Conservation (phyloP, 2,113 vertebrate species). For the Fulmarus glacialis region DNA sequence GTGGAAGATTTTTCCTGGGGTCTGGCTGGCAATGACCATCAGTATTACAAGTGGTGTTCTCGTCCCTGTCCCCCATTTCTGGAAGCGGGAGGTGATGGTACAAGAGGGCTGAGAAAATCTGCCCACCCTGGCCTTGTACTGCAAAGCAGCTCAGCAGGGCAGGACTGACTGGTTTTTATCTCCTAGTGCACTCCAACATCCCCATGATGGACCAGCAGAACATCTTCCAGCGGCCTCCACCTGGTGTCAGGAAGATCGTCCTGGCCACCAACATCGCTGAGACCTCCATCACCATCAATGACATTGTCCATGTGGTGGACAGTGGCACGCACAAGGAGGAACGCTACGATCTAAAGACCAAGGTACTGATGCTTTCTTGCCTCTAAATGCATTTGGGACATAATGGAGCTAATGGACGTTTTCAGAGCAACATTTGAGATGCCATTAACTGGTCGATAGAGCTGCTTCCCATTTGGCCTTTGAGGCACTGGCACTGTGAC, state of each 20-base stretch:
- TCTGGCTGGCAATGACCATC: neutral
- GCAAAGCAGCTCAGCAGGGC: neutral
- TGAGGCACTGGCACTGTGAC: fast-evolving
- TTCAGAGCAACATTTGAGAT: fast-evolving
- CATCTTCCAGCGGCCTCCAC: constrained; percentile 88
- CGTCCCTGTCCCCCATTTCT: fast-evolving
- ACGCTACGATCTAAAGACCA: constrained; percentile 90
- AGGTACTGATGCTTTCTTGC: constrained; percentile 70
- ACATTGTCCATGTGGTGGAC: constrained; percentile 96
- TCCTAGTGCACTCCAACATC: constrained; percentile 92
- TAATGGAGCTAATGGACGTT: neutral
- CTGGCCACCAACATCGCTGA: constrained; percentile 95
- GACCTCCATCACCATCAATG: constrained; percentile 95
- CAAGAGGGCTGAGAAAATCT: neutral
- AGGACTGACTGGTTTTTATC: neutral
- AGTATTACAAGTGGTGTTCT: neutral
- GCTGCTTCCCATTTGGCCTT: neutral
- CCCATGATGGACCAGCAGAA: constrained; percentile 92
- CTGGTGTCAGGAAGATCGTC: constrained; percentile 88
- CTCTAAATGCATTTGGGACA: fast-evolving
- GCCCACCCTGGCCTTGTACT: neutral
- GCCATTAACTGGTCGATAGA: neutral
- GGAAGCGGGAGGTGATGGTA: fast-evolving
- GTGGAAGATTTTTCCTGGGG: neutral
- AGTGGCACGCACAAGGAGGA: constrained; percentile 93